Evolutionary conservation across 2,797 vertebrate species (phyloP).

Genomic region (Podarcis siculus): DNA sequence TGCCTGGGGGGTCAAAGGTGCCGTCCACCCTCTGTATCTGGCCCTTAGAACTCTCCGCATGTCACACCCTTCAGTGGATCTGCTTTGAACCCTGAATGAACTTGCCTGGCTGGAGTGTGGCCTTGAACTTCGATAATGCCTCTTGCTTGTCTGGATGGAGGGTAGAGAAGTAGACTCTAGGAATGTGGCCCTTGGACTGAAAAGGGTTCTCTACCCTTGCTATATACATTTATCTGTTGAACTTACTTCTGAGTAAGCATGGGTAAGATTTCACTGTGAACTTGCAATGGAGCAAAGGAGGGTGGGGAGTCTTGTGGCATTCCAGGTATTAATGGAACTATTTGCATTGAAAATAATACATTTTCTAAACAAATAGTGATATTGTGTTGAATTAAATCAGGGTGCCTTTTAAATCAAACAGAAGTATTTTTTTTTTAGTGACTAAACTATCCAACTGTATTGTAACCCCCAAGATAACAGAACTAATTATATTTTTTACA

Average conservation of each 20-base stretch:
- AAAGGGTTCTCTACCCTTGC: too few species aligned
- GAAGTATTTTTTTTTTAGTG: neutral
- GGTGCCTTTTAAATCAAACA: neutral
- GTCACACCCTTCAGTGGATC: too few species aligned
- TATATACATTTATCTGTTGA: neutral
- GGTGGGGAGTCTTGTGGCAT: neutral
- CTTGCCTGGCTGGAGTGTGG: too few species aligned
- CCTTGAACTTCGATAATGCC: too few species aligned
- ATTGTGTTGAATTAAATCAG: neutral
- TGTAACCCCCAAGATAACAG: neutral
- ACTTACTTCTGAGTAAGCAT: neutral
- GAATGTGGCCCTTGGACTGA: too few species aligned
- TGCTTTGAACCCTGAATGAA: too few species aligned
- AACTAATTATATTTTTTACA: neutral
- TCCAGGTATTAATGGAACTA: neutral
- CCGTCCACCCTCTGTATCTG: too few species aligned
- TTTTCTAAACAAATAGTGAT: neutral
- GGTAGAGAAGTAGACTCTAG: too few species aligned
- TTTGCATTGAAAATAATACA: neutral
- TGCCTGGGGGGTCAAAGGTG: too few species aligned
- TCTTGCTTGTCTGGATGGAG: too few species aligned
- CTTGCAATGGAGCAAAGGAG: neutral
- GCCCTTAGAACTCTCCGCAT: too few species aligned
- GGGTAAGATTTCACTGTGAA: neutral
- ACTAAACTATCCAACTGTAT: neutral